Base-by-base conservation (phyloP, 2,888 invertebrate genomes). In the Colostygia pectinataria region DNA sequence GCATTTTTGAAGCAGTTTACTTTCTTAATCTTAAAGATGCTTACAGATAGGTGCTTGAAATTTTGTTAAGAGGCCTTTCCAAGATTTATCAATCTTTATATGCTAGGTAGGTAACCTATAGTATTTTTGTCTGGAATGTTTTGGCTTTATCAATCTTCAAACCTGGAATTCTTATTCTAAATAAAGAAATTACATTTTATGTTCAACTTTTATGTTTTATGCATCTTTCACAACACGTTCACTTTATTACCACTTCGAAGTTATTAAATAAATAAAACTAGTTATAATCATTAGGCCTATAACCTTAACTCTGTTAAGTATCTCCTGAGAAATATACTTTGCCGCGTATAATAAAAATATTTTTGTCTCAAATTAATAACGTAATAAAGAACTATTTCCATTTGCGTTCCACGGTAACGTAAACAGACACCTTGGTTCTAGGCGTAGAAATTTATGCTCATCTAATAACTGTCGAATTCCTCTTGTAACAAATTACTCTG, bases 401-500 rank as follows among this genome's bases (percentile, higher is more conserved):
- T 70, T 67, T 59, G 62, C 61, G 66, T 67, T 66, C 66, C 66
- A 58, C 47, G 32, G 50, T 55, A 63, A 65, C 59, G 70, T 76
- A 75, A 75, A 71, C 68, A 70, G 66, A 69, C 52, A 72, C 70
- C 62, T 55, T 55, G 53, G 61, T 33, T 62, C 58, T 53, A 59
- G 68, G 71, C 73, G 62, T 71, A 67, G 65, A 75, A 79, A 82
- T 75, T 74, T 81, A 81, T 77, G 67, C 68, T 69, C 71, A 59
- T 74, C 75, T 83, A 79, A 82, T 84, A 84, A 78, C 79, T 75
- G 78, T 81, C 79, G 70, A 80, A 83, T 83, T 74, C 80, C 74
- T 70, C 63, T 63, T 55, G 74, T 68, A 80, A 84, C 80, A 82
- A 81, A 86, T 85, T 78, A 81, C 74, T 62, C 61, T 59, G 71